Conservation (phyloP, 35 echinoderm and acorn worm genomes). For the Lytechinus pictus region DNA sequence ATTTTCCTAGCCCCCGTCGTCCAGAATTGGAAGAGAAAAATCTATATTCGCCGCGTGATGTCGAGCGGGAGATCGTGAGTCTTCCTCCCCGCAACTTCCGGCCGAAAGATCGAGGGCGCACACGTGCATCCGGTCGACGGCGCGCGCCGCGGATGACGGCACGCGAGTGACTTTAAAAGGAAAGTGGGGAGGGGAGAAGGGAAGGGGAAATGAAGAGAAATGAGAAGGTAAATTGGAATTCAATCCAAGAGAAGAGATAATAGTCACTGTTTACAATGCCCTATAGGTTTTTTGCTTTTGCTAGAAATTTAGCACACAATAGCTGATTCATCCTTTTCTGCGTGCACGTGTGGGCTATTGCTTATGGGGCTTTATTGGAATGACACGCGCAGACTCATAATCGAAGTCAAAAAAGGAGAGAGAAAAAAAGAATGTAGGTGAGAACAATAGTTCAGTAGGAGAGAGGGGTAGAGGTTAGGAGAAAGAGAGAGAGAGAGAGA, state of each 20-base stretch:
- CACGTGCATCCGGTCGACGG: slow-evolving; percentile 33
- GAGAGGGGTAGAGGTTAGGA: neutral
- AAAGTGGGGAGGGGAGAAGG: neutral
- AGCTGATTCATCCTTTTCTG: slow-evolving; percentile 17
- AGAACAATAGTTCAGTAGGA: neutral
- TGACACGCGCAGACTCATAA: neutral
- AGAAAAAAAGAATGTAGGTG: neutral
- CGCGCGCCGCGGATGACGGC: neutral
- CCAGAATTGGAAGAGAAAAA: slow-evolving; percentile 11
- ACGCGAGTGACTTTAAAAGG: slow-evolving; percentile 3
- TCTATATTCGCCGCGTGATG: slow-evolving; percentile 15
- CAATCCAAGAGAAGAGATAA: slow-evolving; percentile 20
- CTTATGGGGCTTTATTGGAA: neutral
- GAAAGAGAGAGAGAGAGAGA: neutral
- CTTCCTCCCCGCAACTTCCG: slow-evolving; percentile 43
- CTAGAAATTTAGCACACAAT: neutral
- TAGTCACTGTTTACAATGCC: slow-evolving; percentile 47
- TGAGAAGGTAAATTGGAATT: slow-evolving; percentile 14
- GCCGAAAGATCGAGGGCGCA: slow-evolving; percentile 29
- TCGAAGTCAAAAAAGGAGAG: too few species aligned
- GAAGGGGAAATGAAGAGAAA: slow-evolving; percentile 23
- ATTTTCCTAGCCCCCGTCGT: neutral
- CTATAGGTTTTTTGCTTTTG: slow-evolving; percentile 10
- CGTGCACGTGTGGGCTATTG: neutral
- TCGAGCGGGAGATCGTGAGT: neutral